Evolutionary conservation across 2,797 vertebrate species (phyloP).

Genomic region (Danio jaintianensis): DNA sequence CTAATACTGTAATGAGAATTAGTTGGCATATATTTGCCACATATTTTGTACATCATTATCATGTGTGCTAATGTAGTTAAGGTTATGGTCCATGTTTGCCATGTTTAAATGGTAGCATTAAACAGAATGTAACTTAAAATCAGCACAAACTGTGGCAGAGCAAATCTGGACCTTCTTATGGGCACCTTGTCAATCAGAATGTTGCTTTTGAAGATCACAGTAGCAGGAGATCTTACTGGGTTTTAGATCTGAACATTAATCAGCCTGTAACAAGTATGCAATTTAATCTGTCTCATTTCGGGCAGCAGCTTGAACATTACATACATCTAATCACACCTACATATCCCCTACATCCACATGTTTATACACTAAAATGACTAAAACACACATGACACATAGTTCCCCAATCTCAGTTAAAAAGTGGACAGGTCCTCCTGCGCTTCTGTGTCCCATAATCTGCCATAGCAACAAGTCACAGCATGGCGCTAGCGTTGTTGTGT

Average conservation of each 20-base stretch:
- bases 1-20: no score
- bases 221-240: not conserved
- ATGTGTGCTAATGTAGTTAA: no score
- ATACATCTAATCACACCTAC: not conserved
- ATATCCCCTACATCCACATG: not conserved
- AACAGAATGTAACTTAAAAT: not conserved
- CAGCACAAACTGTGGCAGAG: not conserved
- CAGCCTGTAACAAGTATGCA: no score
- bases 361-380: not conserved
- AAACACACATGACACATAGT: not conserved
- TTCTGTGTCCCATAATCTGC: conserved; percentile 51
- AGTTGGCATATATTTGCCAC: no score
- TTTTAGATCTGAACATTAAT: not conserved
- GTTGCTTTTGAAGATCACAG: not conserved
- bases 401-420: conserved; percentile 25
- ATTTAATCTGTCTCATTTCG: not conserved
- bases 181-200: not conserved
- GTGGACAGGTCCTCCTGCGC: conserved; percentile 16
- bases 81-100: not conserved
- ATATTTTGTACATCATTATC: no score
- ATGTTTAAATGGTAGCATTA: not conserved
- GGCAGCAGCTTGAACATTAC: not conserved
- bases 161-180: not conserved
- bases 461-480: conserved; percentile 64
- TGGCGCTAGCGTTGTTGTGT: conserved; percentile 72